Conservation (phyloP, 2,888 invertebrate genomes). For the Lumbricus terrestris region DNA sequence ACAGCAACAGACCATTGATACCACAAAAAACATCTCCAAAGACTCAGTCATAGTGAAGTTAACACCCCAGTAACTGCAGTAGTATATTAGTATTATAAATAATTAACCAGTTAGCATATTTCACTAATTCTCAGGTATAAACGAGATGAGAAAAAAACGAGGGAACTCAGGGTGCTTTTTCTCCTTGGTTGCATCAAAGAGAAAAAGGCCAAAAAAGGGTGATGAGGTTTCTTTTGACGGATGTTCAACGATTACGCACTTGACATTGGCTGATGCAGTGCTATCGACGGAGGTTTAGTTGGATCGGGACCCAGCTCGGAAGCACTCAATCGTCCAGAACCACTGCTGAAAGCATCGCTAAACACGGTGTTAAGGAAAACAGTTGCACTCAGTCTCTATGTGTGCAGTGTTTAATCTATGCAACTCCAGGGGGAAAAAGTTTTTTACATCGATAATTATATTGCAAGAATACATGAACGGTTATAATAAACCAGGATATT, state of each 20-base stretch:
- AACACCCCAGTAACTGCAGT: background rate
- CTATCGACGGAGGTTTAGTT: background rate
- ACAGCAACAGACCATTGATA: background rate
- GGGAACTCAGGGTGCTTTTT: background rate
- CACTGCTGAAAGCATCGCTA: background rate
- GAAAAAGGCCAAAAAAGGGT: background rate
- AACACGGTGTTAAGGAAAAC: background rate
- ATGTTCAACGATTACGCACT: background rate
- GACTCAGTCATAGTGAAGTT: background rate
- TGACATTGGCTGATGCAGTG: background rate
- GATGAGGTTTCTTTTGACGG: background rate
- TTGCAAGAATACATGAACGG: too few relatives aligned
- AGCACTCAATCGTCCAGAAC: conserved; percentile 1
- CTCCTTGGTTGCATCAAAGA: background rate
- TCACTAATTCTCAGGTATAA: too few relatives aligned
- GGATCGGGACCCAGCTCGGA: background rate
- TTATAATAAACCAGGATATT: too few relatives aligned
- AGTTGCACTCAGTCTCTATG: too few relatives aligned
- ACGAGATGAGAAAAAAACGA: background rate
- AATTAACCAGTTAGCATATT: too few relatives aligned
- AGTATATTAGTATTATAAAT: background rate
- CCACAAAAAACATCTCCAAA: background rate
- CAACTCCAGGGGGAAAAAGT: too few relatives aligned
- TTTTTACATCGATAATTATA: too few relatives aligned
- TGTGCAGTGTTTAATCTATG: too few relatives aligned